Conservation (phyloP, 1,140 invertebrate species). For the Nautilus pompilius region DNA sequence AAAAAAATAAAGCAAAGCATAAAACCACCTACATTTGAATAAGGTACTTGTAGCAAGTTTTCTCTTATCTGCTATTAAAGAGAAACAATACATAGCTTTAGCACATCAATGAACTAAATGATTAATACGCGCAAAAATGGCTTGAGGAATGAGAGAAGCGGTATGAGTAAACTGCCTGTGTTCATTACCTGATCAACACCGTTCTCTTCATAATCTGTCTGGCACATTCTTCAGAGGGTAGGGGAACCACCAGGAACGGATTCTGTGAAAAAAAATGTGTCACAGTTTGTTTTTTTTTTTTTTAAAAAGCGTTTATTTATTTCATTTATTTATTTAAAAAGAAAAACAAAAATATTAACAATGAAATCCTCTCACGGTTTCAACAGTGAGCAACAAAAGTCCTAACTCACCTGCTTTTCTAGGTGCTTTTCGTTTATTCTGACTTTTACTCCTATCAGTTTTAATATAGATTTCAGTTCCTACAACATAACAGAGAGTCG, state of each 20-base stretch:
- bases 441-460: conserved; percentile 26
- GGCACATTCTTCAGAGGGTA: conserved; percentile 62
- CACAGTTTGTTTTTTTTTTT: conserved; percentile 73
- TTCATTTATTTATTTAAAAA: background rate
- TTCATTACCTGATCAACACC: conserved; percentile 66
- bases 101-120: too few species aligned
- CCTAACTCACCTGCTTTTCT: conserved; percentile 14
- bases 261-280: conserved; percentile 64
- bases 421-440: conserved; percentile 17
- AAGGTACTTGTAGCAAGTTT: too few species aligned
- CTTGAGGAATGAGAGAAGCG: too few species aligned
- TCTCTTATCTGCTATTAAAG: too few species aligned
- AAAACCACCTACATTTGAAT: too few species aligned
- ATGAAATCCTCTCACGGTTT: background rate
- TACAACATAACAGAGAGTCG: conserved; percentile 24
- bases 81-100: too few species aligned
- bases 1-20: too few species aligned
- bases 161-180: too few species aligned
- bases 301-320: conserved; percentile 35
- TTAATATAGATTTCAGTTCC: conserved; percentile 46
- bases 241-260: conserved; percentile 43
- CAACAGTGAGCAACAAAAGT: background rate
- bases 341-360: background rate
- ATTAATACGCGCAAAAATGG: too few species aligned
- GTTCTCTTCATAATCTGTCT: conserved; percentile 71